A percentile compares a stretch with the other conserved stretches of the same genome.
Conservation (phyloP, 2,113 vertebrate species). For the Pundamilia nyererei region DNA sequence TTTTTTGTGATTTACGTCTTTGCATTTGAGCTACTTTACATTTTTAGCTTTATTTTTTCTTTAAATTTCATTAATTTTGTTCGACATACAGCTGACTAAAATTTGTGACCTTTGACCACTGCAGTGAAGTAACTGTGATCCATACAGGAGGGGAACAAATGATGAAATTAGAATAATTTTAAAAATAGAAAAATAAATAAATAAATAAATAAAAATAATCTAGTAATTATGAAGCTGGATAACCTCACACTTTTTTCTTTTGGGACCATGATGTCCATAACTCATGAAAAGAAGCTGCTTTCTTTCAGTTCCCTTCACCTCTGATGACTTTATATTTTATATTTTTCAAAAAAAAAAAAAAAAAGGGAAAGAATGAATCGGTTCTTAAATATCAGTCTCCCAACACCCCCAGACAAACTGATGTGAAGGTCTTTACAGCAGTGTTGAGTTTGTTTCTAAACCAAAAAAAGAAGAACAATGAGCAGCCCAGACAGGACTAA, state of each 20-base stretch:
- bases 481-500: neutral
- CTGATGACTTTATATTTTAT: neutral
- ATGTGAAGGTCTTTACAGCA: neutral
- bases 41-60: neutral
- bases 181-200: neutral
- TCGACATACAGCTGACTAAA: neutral
- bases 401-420: neutral
- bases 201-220: neutral
- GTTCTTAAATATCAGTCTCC: neutral
- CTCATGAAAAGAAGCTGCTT: neutral
- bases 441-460: neutral
- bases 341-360: accelerated
- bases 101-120: neutral
- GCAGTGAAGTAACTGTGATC: neutral
- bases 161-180: neutral
- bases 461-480: neutral
- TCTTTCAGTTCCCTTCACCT: neutral
- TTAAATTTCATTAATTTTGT: neutral
- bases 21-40: neutral
- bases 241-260: neutral
- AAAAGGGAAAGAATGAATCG: neutral
- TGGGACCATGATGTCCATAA: neutral
- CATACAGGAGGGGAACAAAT: neutral
- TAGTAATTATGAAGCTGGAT: neutral
- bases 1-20: neutral